Percentiles rank a stretch among this genome's conserved stretches.
These are phyloP conservation scores for Cistogaster globosa DNA, from an alignment of 2,888 invertebrate genomes.

Conservation along the genomic window DNA sequence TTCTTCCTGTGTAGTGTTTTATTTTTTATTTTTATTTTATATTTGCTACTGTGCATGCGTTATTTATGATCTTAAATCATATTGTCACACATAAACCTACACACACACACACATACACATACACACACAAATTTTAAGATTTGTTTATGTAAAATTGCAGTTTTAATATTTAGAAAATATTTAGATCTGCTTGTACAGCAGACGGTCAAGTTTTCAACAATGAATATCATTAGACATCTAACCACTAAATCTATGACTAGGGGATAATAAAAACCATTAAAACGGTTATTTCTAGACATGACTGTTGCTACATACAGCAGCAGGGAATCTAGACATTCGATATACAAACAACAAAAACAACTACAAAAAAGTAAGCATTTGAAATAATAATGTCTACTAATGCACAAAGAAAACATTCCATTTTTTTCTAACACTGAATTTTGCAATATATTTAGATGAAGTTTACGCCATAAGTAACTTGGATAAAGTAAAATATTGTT, in stretches of 20 bases:
- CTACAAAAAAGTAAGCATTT: conserved; percentile 5
- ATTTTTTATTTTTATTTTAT: neutral
- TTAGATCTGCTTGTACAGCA: conserved; percentile 6
- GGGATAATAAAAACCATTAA: conserved; percentile 58
- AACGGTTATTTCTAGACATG: conserved; percentile 30
- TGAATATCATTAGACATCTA: conserved; percentile 46
- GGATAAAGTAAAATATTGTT: neutral
- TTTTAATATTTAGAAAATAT: neutral
- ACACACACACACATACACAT: neutral
- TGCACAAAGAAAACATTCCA: conserved; percentile 13
- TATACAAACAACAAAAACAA: neutral
- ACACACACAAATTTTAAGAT: neutral
- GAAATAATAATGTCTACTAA: conserved; percentile 17
- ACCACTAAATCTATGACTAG: conserved; percentile 50
- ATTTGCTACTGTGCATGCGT: conserved; percentile 8
- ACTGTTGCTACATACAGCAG: conserved; percentile 42
- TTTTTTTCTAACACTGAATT: conserved; percentile 17
- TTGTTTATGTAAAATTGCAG: neutral
- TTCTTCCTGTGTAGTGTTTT: neutral
- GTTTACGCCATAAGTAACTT: neutral
- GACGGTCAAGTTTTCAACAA: neutral
- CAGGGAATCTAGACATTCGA: conserved; percentile 74
- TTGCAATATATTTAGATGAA: conserved; percentile 14
- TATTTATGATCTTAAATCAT: conserved; percentile 67
- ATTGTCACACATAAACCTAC: conserved; percentile 34